Evolutionary conservation across 2,797 vertebrate genomes (phyloP).

Genomic region (Perodicticus potto): DNA sequence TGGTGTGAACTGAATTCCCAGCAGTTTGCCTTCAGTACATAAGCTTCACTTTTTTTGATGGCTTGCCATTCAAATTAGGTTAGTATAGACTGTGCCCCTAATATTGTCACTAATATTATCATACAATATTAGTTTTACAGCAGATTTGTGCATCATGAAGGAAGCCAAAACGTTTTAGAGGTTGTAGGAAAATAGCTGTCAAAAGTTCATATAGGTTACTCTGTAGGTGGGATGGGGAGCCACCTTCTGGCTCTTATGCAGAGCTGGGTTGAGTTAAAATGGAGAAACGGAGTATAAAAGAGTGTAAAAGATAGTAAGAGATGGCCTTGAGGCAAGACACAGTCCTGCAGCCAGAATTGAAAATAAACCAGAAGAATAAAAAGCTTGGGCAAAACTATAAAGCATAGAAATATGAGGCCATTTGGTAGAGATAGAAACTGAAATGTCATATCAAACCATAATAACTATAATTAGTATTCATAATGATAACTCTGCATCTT

Average conservation of each 20-base stretch:
- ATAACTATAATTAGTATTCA: constrained; percentile 14
- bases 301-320: neutral
- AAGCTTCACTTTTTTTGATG: constrained; percentile 1
- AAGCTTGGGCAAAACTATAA: neutral
- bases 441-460: neutral
- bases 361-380: neutral
- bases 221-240: neutral
- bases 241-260: neutral
- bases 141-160: neutral
- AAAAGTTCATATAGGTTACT: neutral
- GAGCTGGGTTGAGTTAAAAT: neutral
- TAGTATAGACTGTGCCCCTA: neutral
- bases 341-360: neutral
- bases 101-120: neutral
- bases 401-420: neutral
- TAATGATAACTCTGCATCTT: neutral
- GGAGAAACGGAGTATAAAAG: neutral
- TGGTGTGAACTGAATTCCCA: neutral
- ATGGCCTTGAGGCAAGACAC: neutral
- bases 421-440: neutral
- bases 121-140: neutral
- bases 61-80: neutral
- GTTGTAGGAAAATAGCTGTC: neutral
- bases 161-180: neutral
- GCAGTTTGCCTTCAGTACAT: neutral